These are phyloP conservation scores for Willisornis vidua DNA, from an alignment of 2,113 vertebrate species.

Conservation along the genomic window DNA sequence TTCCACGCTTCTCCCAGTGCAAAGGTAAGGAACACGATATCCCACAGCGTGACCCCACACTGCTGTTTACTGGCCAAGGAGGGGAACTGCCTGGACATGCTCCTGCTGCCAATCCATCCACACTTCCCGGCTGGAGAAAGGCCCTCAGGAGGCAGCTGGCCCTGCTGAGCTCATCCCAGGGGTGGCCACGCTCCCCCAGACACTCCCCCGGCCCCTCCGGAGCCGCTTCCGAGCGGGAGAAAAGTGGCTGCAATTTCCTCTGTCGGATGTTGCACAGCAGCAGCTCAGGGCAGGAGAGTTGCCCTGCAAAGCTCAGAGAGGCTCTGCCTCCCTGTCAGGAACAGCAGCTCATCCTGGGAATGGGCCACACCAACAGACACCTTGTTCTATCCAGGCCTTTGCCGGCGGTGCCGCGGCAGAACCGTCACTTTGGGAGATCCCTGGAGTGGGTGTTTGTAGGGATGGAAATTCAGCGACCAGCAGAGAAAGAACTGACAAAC, in stretches of 20 bases:
- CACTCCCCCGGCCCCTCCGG: neutral
- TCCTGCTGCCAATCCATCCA: neutral
- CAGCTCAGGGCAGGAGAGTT: neutral
- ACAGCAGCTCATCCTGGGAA: neutral
- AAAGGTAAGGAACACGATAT: neutral
- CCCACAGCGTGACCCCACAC: neutral
- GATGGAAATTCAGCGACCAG: too few relatives aligned
- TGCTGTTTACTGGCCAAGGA: neutral
- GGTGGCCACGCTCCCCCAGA: neutral
- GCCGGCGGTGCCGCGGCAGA: neutral
- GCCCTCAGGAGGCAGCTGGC: neutral
- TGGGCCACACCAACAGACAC: neutral
- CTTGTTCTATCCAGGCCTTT: too few relatives aligned
- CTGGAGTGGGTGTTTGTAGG: neutral
- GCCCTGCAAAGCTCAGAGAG: rapidly evolving
- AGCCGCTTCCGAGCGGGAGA: neutral
- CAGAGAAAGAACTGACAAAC: too few relatives aligned
- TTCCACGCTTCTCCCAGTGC: neutral
- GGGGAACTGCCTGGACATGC: neutral
- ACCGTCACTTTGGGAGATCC: neutral
- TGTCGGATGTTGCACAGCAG: neutral
- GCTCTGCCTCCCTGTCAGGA: neutral
- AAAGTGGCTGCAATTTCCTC: neutral
- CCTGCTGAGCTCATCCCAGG: neutral
- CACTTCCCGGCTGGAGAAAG: neutral